Base-by-base conservation (phyloP, 2,113 vertebrate genomes). In the Physeter macrocephalus region DNA sequence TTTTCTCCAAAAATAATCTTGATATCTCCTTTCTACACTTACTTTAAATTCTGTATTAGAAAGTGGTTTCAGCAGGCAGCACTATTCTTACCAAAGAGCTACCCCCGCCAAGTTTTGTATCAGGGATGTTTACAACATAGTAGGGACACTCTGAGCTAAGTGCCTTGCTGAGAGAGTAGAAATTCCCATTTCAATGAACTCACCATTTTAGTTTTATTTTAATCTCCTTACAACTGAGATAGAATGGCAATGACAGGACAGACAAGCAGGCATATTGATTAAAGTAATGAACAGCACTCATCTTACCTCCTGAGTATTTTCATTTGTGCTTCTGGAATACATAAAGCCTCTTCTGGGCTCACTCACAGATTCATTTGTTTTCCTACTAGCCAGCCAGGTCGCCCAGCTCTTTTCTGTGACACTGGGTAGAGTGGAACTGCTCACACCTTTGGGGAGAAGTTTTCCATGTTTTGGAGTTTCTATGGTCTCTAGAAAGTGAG, bases 291-390 rank as follows among this genome's bases (percentile, higher is more conserved):
- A 93, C 4, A 96, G 27, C 82, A 78, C 18, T 20, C 0, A n/a
- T 84, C 98, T 98, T 98, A 99, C 98, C 98, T 99, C 98, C 52
- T 98, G 98, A 6, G 93, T 90, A 87, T 97, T 98, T 92, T 98
- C 98, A 57, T 90, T 98, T 74, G 97, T 96, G 96, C 97, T 88
- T 90, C 98, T 98, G 69, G 98, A 98, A 96, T 98, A 98, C 96
- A 97, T 62, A 95, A 98, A 98, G 74, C 96, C 97, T 93, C 97
- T 98, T 95, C 90, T 97, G 0, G 17, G 3, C 5, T 98, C 98
- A 97, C 94, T 98, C 0, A 43, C 15, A 62, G 98, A 98, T 7
- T 98, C 98, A 4, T 98, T 97, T 23, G 78, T 52, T 97, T 92
- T 98, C 43, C 93, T 95, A 80, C 62, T 90, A 15, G 67, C 25